Evolutionary conservation across 1,140 invertebrate species (phyloP).

Genomic region (Scaptomyza pallida): DNA sequence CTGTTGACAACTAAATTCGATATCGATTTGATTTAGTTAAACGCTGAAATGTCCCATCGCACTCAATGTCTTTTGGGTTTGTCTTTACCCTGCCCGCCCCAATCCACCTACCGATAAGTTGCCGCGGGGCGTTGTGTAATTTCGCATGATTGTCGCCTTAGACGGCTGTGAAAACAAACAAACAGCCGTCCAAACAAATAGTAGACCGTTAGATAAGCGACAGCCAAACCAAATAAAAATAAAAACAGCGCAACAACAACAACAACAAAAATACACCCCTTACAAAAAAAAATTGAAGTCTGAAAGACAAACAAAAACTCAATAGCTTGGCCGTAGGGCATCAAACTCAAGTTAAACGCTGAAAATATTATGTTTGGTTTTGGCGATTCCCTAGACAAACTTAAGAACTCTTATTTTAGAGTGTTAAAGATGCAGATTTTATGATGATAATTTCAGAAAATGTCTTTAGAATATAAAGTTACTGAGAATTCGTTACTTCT

Average conservation of each 20-base stretch:
- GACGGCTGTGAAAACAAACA: constrained; percentile 71
- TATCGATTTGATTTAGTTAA: constrained; percentile 82
- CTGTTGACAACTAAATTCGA: constrained; percentile 77
- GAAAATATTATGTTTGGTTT: neutral
- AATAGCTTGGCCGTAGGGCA: neutral
- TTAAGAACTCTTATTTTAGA: neutral
- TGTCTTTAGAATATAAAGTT: no score
- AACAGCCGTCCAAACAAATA: constrained; percentile 56
- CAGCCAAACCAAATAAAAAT: constrained; percentile 12
- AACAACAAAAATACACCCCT: neutral
- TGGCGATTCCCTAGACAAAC: neutral
- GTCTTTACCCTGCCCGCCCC: neutral
- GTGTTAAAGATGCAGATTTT: neutral
- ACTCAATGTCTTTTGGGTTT: neutral
- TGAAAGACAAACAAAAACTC: constrained; percentile 11
- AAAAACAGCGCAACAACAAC: no score
- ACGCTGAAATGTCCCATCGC: constrained; percentile 52
- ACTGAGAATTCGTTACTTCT: neutral
- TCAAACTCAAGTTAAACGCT: neutral
- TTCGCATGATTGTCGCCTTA: constrained; percentile 74
- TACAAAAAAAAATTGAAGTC: neutral
- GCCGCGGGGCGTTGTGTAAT: constrained; percentile 57
- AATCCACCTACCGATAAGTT: no score
- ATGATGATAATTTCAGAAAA: neutral
- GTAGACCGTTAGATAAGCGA: constrained; percentile 53